These are phyloP conservation scores for Drosophila robusta DNA, from an alignment of 2,888 invertebrate species.

Conservation along the genomic window DNA sequence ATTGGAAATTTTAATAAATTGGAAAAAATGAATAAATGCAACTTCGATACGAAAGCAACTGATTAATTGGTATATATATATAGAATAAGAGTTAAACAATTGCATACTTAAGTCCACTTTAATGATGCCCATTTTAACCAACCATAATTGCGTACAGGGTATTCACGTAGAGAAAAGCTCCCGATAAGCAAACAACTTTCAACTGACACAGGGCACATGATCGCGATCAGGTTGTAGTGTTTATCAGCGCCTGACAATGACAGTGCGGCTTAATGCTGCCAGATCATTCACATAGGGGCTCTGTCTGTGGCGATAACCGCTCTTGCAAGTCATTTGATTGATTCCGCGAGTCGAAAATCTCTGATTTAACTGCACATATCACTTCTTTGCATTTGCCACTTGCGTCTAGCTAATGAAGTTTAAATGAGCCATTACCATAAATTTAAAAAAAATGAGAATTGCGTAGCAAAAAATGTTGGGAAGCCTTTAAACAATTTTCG, in stretches of 20 bases:
- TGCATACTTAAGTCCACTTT: too few species aligned
- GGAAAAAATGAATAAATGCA: too few species aligned
- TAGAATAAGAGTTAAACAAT: too few species aligned
- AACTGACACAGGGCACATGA: constrained; percentile 51
- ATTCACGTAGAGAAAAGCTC: not conserved
- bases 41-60: too few species aligned
- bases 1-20: too few species aligned
- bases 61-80: too few species aligned
- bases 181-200: constrained; percentile 48
- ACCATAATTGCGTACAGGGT: not conserved
- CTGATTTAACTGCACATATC: not conserved
- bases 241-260: constrained; percentile 33
- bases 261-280: constrained; percentile 8
- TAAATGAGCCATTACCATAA: not conserved
- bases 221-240: constrained; percentile 44
- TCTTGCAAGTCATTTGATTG: constrained; percentile 35
- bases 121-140: too few species aligned
- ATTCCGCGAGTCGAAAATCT: constrained; percentile 1
- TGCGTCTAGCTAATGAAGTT: not conserved
- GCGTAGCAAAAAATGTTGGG: too few species aligned
- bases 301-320: constrained; percentile 9
- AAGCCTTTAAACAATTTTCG: too few species aligned
- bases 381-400: not conserved
- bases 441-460: not conserved
- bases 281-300: constrained; percentile 4